Percentiles rank a stretch among this genome's conserved stretches.
Conservation (phyloP, 2,888 invertebrate genomes). For the Subacronicta megacephala region DNA sequence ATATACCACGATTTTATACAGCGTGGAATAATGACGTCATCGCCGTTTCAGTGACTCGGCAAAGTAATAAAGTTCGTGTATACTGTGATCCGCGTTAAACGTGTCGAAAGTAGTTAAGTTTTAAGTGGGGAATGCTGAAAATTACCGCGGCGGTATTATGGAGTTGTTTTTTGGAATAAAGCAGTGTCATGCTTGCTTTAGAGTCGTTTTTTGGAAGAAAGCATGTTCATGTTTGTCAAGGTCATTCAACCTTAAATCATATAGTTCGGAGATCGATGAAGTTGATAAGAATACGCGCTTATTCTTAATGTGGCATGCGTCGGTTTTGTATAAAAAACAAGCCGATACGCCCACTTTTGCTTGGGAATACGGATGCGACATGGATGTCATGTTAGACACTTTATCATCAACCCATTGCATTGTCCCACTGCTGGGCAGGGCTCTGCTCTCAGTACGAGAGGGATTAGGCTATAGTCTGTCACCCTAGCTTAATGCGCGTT, state of each 20-base stretch:
- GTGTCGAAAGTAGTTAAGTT: constrained; percentile 33
- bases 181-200: neutral
- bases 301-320: too few relatives aligned
- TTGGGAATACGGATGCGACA: too few relatives aligned
- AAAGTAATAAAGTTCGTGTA: constrained; percentile 46
- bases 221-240: neutral
- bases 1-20: constrained; percentile 37
- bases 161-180: neutral
- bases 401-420: too few relatives aligned
- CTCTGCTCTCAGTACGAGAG: too few relatives aligned
- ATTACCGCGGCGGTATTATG: constrained; percentile 4
- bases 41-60: constrained; percentile 23
- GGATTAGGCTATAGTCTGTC: too few relatives aligned
- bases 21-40: constrained; percentile 50
- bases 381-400: too few relatives aligned
- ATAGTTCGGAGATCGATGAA: too few relatives aligned
- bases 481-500: too few relatives aligned
- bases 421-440: too few relatives aligned
- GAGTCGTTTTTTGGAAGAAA: neutral
- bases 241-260: neutral
- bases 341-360: too few relatives aligned
- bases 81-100: constrained; percentile 28
- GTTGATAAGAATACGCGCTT: too few relatives aligned
- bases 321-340: too few relatives aligned
- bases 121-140: constrained; percentile 9